Conservation (phyloP, 2,113 vertebrate genomes). For the Limnothrissa miodon region DNA sequence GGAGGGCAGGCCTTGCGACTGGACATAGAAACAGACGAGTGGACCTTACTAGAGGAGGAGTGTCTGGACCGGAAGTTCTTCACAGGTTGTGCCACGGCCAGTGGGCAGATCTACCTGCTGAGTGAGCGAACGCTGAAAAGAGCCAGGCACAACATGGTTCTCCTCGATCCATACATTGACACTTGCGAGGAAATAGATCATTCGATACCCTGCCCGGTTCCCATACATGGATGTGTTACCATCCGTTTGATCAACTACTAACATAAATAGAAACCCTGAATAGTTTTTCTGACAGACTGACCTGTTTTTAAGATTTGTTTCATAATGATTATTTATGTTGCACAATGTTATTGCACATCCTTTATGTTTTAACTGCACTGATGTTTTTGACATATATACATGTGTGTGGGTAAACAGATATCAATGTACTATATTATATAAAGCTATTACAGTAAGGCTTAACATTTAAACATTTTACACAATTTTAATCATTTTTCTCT, state of each 20-base stretch:
- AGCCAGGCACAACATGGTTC: conserved; percentile 70
- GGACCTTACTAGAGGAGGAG: conserved; percentile 78
- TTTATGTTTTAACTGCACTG: not conserved
- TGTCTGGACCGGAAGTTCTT: conserved; percentile 79
- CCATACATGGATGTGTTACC: conserved; percentile 76
- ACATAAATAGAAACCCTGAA: not conserved
- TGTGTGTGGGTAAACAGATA: not conserved
- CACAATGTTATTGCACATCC: no score
- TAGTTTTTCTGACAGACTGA: not conserved
- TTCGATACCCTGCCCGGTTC: conserved; percentile 79
- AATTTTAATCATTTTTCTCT: no score
- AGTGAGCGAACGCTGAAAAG: conserved; percentile 77
- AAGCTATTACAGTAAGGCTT: not conserved
- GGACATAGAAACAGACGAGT: conserved; percentile 80
- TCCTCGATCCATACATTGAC: conserved; percentile 82
- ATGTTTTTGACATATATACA: not conserved
- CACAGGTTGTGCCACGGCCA: conserved; percentile 76
- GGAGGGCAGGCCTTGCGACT: conserved; percentile 80
- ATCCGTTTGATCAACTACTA: conserved; percentile 53
- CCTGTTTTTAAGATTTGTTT: not conserved
- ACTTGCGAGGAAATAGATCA: conserved; percentile 73
- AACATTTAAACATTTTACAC: no score
- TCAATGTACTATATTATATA: not conserved
- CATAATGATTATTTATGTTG: no score
- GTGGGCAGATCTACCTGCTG: conserved; percentile 79